Evolutionary conservation across 2,113 vertebrate species (phyloP).

Genomic region (Nothobranchius furzeri): DNA sequence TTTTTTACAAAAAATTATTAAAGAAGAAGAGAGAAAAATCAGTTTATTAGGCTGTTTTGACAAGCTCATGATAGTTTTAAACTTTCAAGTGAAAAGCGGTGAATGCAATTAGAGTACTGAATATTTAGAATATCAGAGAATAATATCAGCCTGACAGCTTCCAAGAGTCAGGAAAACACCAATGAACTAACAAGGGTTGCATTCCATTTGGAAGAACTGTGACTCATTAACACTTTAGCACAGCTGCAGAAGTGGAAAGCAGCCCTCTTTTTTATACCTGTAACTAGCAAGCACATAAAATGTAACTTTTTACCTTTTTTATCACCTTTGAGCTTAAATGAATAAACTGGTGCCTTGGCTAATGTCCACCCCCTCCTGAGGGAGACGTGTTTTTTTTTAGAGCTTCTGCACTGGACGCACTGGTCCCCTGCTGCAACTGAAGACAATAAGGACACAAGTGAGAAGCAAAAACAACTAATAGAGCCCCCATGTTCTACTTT

Average conservation of each 20-base stretch:
- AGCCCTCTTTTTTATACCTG: too few relatives aligned
- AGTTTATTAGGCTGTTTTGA: background rate
- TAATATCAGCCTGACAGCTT: too few relatives aligned
- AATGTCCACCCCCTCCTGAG: background rate
- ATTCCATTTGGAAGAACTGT: too few relatives aligned
- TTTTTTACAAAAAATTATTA: slow-evolving; percentile 2
- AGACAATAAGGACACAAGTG: background rate
- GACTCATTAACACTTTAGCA: too few relatives aligned
- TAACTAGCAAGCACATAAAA: too few relatives aligned
- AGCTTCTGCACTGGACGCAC: background rate
- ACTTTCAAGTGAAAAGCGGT: background rate
- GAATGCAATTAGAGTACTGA: too few relatives aligned
- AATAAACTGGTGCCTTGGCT: background rate
- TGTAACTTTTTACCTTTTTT: too few relatives aligned
- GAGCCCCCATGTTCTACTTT: background rate
- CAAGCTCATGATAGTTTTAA: background rate
- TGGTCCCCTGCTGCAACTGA: background rate
- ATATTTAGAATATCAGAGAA: too few relatives aligned
- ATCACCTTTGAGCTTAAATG: too few relatives aligned
- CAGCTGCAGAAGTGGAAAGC: too few relatives aligned
- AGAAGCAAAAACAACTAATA: background rate
- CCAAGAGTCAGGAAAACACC: too few relatives aligned
- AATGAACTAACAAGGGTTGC: too few relatives aligned
- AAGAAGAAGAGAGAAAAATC: slow-evolving; percentile 1
- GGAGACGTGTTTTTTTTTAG: background rate